phyloP scores from a whole-genome alignment of 2,888 invertebrate species.

The Tetheella fluctuosa region DNA sequence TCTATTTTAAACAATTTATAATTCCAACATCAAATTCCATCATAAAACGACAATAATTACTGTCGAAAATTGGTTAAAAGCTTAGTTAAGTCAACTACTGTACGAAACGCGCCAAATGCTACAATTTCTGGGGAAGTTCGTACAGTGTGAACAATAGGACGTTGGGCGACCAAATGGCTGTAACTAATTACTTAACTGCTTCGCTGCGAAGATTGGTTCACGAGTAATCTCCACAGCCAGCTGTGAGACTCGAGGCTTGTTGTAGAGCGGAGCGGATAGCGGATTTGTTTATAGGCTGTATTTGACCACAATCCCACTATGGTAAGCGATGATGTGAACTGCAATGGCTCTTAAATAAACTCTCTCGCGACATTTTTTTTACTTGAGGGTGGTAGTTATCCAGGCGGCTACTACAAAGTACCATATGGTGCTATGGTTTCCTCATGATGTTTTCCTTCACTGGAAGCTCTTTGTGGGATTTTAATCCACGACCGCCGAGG shows the following conservation, averaged over 20 bases:
- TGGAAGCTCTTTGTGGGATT: too few relatives aligned
- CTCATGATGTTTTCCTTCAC: too few relatives aligned
- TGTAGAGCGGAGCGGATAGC: not conserved
- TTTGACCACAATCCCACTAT: too few relatives aligned
- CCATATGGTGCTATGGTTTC: too few relatives aligned
- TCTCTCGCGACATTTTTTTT: too few relatives aligned
- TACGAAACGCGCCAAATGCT: slow-evolving; percentile 2
- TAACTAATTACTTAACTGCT: slow-evolving; percentile 20
- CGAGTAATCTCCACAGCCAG: slow-evolving; percentile 9
- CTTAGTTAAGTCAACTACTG: not conserved
- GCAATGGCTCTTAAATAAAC: too few relatives aligned
- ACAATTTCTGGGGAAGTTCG: slow-evolving; percentile 8
- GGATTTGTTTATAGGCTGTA: not conserved
- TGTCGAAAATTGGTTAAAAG: slow-evolving; percentile 4
- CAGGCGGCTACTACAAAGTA: too few relatives aligned
- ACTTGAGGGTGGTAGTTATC: too few relatives aligned
- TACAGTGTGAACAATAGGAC: slow-evolving; percentile 8
- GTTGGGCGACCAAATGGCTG: slow-evolving; percentile 15
- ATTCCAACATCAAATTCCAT: too few relatives aligned
- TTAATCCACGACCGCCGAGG: too few relatives aligned
- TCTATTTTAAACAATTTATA: too few relatives aligned
- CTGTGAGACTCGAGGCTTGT: not conserved
- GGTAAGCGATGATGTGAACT: too few relatives aligned
- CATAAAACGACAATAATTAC: not conserved
- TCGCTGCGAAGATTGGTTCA: slow-evolving; percentile 12